These are phyloP conservation scores for Formica selysi DNA, from an alignment of 1,140 invertebrate species.

Conservation along the genomic window DNA sequence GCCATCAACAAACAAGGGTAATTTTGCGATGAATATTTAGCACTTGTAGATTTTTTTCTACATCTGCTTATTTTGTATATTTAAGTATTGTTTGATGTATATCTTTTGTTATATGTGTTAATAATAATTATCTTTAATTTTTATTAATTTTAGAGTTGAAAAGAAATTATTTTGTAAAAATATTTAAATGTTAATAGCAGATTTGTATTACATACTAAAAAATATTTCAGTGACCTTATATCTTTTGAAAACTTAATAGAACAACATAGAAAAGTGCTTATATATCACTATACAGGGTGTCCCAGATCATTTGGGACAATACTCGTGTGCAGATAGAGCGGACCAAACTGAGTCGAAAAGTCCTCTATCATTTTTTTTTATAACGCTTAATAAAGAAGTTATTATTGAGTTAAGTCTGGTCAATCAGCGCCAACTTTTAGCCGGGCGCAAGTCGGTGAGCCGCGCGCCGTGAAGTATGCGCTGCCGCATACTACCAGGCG, in stretches of 20 bases:
- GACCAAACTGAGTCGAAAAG: no score
- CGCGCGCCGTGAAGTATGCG: no score
- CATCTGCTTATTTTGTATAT: slow-evolving; percentile 21
- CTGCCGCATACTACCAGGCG: no score
- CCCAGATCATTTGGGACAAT: no score
- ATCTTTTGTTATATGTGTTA: slow-evolving; percentile 42
- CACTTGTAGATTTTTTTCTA: slow-evolving; percentile 28
- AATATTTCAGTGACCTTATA: not conserved
- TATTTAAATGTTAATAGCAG: not conserved
- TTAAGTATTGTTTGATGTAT: slow-evolving; percentile 59
- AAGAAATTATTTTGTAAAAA: not conserved
- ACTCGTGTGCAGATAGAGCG: no score
- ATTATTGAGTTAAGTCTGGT: no score
- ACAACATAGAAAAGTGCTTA: slow-evolving; percentile 20
- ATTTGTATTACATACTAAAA: not conserved
- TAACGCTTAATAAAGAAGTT: no score
- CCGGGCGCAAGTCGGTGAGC: no score
- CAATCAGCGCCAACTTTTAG: no score
- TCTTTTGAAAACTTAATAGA: not conserved
- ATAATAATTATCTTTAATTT: not conserved
- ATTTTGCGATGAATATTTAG: slow-evolving; percentile 48
- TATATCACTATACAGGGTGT: not conserved
- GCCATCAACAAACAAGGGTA: slow-evolving; percentile 88
- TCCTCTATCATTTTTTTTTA: no score
- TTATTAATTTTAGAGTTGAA: not conserved